Evolutionary conservation across 2,797 vertebrate species (phyloP), one percentile per base, ranked within the genome.

Genomic region (Notoglanidium macrostoma): DNA sequence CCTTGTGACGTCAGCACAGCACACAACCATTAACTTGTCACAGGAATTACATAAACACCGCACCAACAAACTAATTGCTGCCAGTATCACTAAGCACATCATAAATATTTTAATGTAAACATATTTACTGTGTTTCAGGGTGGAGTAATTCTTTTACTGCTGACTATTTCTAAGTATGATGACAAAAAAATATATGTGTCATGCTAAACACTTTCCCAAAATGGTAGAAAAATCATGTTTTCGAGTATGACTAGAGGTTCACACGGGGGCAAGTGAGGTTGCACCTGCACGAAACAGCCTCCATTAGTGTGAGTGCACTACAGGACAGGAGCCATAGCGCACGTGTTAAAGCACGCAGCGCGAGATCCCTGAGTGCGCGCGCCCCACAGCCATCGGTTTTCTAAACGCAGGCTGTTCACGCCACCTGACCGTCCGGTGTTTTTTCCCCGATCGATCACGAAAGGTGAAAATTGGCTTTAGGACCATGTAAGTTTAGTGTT

Each of bases 331-430:
- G 11, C 55, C 83, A 59, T 46, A 21, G 83, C 12, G 87, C 84
- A 88, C 87, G 87, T 88, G 87, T 83, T 49, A 32, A 32, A 68
- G 70, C 87, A 86, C 87, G 87, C 78, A 82, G 83, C 84, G 11
- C 83, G 77, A 67, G 35, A 79, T 68, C 83, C 35, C 17, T 23
- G 86, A 51, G 67, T 29, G 55, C 51, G 26, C 57, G 77, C n/a
- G 29, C 35, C n/a, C 49, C 9, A 21, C 59, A 23, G 76, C 8
- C 49, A 7, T 23, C n/a, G 74, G 15, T 32, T 35, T 55, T 55
- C 17, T 44, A 1, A 59, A n/a, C 12, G 6, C 12, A 46, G 35
- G 6, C 23, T 61, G 77, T 9, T 15, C 49, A 76, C 49, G 46
- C 6, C 46, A 51, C 26, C 73, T 29, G 14, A 54, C 14, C 14